These are phyloP conservation scores for Drosophila micromelanica DNA, from an alignment of 1,140 invertebrate species.

Conservation along the genomic window DNA sequence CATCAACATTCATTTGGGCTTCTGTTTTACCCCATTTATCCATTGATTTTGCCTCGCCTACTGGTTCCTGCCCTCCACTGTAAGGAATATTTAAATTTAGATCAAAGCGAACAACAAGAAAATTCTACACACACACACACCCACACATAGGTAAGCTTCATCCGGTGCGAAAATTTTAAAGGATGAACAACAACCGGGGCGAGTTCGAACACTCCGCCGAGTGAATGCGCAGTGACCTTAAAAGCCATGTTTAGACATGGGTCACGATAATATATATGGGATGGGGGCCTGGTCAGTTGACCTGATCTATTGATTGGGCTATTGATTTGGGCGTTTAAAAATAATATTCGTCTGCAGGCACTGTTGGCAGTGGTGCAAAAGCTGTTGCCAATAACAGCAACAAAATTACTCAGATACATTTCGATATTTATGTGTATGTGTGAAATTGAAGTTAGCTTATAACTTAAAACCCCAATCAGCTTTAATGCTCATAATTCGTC, in stretches of 20 bases:
- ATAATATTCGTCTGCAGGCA: conserved; percentile 9
- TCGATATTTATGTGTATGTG: background rate
- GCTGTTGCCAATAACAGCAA: background rate
- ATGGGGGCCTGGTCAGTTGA: background rate
- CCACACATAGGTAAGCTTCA: background rate
- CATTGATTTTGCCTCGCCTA: background rate
- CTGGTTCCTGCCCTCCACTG: conserved; percentile 1
- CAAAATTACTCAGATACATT: background rate
- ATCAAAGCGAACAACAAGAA: conserved; percentile 52
- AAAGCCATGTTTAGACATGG: conserved; percentile 50
- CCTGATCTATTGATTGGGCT: conserved; percentile 7
- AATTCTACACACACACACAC: conserved; percentile 20
- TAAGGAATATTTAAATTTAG: conserved; percentile 64
- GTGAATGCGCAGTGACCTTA: conserved; percentile 63
- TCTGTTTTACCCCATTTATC: background rate
- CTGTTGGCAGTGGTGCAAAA: background rate
- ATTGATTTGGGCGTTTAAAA: conserved; percentile 22
- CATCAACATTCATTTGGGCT: background rate
- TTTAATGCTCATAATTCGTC: conserved; percentile 78
- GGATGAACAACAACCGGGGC: conserved; percentile 2
- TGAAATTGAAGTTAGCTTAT: conserved; percentile 75
- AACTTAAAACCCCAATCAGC: conserved; percentile 79
- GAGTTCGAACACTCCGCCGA: background rate
- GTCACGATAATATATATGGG: background rate
- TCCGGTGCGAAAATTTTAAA: conserved; percentile 26